Conservation (phyloP, 2,797 vertebrate genomes). For the Cryptoblepharus egeriae region DNA sequence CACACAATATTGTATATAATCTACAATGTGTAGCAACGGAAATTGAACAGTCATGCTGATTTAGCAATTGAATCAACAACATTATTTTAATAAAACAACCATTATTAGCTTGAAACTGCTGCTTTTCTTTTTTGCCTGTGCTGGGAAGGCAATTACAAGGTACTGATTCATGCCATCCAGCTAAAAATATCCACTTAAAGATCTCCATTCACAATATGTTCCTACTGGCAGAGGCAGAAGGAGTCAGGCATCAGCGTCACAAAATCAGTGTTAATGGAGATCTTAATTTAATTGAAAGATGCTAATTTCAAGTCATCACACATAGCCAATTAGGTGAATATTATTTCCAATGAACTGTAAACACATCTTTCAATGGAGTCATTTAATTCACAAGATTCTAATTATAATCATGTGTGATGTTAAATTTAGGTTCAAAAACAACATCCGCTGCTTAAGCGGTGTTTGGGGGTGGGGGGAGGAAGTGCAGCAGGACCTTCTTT, state of each 20-base stretch:
- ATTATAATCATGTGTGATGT: neutral
- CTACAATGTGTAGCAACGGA: neutral
- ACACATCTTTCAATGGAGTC: neutral
- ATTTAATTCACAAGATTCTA: no score
- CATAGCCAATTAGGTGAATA: conserved; percentile 16
- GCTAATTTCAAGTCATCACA: neutral
- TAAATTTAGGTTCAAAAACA: neutral
- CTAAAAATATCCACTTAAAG: neutral
- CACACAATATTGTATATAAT: no score
- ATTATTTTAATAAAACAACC: neutral
- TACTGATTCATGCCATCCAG: neutral
- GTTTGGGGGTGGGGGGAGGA: neutral
- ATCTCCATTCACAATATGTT: neutral
- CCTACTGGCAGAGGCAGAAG: neutral
- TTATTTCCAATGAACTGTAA: neutral
- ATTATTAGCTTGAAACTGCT: neutral
- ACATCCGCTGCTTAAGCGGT: neutral
- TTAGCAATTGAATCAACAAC: neutral
- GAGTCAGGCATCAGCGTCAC: neutral
- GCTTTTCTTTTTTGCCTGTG: neutral
- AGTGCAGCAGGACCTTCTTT: neutral
- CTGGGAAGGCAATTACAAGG: neutral
- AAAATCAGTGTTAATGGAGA: neutral
- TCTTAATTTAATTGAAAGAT: neutral
- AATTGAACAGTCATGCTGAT: neutral